phyloP scores from a whole-genome alignment of 1,140 invertebrate species.

The Cyrtorhinus lividipennis region DNA sequence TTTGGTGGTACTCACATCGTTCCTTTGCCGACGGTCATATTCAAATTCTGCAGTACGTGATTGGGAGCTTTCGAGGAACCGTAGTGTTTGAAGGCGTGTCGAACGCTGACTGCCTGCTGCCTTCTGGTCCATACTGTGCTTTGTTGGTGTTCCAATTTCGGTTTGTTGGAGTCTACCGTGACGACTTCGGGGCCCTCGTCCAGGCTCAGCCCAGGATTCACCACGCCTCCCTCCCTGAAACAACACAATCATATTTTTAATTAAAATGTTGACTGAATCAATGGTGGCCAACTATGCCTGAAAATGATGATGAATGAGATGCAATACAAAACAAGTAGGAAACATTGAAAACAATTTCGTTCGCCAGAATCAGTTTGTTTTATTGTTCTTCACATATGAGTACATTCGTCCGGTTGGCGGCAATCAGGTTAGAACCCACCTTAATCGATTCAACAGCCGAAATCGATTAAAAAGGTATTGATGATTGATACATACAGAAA shows the following conservation, averaged over 20 bases:
- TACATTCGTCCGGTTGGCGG: too few species aligned
- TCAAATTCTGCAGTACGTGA: slow-evolving; percentile 68
- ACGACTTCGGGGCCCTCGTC: slow-evolving; percentile 14
- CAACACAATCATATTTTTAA: too few species aligned
- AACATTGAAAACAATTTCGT: background rate
- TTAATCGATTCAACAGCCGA: too few species aligned
- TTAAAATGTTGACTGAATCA: too few species aligned
- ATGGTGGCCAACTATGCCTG: too few species aligned
- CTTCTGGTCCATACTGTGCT: slow-evolving; percentile 54
- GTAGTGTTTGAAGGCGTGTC: slow-evolving; percentile 73
- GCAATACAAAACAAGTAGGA: background rate
- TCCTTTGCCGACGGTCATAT: slow-evolving; percentile 81
- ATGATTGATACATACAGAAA: too few species aligned
- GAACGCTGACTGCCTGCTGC: slow-evolving; percentile 66
- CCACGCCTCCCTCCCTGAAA: slow-evolving; percentile 22
- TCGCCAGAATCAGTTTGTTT: background rate
- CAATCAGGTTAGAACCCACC: too few species aligned
- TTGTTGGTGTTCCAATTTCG: slow-evolving; percentile 30
- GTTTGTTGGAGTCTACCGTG: background rate
- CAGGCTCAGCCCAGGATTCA: slow-evolving; percentile 18
- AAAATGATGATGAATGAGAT: background rate
- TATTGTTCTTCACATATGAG: background rate
- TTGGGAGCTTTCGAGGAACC: slow-evolving; percentile 68
- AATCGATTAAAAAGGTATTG: too few species aligned
- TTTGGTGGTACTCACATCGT: slow-evolving; percentile 67